These are phyloP conservation scores for Columba guinea DNA, from an alignment of 2,797 vertebrate species.

Conservation along the genomic window DNA sequence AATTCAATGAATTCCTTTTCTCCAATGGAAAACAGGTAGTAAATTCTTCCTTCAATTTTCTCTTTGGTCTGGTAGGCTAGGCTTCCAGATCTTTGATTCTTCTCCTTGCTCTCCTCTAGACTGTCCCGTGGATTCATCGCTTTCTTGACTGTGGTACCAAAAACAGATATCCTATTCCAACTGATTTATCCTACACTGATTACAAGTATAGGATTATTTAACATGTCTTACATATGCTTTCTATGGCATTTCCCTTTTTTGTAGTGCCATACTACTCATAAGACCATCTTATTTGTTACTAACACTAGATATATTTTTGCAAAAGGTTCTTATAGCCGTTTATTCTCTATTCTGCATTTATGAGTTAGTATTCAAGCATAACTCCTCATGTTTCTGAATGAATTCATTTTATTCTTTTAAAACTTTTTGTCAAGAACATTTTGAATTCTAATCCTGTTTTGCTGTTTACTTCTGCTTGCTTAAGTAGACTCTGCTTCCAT, in stretches of 20 bases:
- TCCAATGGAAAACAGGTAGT: not conserved
- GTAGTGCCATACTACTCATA: not conserved
- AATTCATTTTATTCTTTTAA: not conserved
- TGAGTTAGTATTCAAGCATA: not conserved
- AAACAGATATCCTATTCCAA: not conserved
- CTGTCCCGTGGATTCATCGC: not conserved
- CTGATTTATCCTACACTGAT: not conserved
- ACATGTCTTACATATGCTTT: not conserved
- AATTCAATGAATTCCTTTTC: not conserved
- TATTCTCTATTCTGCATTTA: not conserved
- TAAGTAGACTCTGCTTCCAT: not conserved
- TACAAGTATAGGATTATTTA: not conserved
- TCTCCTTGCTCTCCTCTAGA: not conserved
- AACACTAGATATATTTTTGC: not conserved
- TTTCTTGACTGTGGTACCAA: not conserved
- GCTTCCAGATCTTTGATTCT: accelerated
- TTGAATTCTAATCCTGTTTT: not conserved
- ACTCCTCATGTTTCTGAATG: not conserved
- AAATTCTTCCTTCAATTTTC: not conserved
- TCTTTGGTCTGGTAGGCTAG: not conserved
- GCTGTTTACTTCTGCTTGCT: not conserved
- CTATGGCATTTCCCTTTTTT: not conserved
- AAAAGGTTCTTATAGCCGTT: not conserved
- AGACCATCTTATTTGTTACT: not conserved
- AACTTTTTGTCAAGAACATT: not conserved